Evolutionary conservation across 2,888 invertebrate species (phyloP).

Genomic region (Pecten maximus): DNA sequence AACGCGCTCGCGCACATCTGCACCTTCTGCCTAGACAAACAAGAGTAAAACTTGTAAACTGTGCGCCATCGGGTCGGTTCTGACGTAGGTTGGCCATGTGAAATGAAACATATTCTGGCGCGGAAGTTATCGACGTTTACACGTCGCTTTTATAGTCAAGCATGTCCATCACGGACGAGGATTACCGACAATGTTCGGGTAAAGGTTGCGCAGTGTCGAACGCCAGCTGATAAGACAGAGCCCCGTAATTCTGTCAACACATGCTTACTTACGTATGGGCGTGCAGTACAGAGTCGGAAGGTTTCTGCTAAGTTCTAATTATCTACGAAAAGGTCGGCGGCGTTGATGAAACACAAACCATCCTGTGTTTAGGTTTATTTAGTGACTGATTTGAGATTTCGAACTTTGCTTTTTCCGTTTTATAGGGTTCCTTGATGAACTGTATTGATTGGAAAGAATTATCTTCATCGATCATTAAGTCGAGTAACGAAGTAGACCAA

Average conservation of each 20-base stretch:
- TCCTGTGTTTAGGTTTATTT: neutral
- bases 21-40: neutral
- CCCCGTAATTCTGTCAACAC: conserved; percentile 15
- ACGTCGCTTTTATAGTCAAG: neutral
- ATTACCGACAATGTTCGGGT: neutral
- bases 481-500: neutral
- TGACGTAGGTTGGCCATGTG: conserved; percentile 31
- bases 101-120: conserved; percentile 35
- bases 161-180: neutral
- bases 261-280: neutral
- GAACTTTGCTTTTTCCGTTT: neutral
- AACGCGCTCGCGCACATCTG: conserved; percentile 16
- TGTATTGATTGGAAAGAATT: neutral
- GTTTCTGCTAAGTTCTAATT: neutral
- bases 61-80: conserved; percentile 26
- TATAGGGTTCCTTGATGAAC: neutral
- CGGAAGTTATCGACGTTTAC: conserved; percentile 30
- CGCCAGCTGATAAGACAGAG: conserved; percentile 16
- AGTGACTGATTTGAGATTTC: neutral
- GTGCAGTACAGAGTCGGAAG: neutral
- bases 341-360: neutral
- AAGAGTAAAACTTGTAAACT: neutral
- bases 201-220: neutral
- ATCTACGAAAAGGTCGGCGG: neutral
- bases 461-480: conserved; percentile 10